Evolutionary conservation across 2,113 vertebrate genomes (phyloP).

Genomic region (Falco punctatus): DNA sequence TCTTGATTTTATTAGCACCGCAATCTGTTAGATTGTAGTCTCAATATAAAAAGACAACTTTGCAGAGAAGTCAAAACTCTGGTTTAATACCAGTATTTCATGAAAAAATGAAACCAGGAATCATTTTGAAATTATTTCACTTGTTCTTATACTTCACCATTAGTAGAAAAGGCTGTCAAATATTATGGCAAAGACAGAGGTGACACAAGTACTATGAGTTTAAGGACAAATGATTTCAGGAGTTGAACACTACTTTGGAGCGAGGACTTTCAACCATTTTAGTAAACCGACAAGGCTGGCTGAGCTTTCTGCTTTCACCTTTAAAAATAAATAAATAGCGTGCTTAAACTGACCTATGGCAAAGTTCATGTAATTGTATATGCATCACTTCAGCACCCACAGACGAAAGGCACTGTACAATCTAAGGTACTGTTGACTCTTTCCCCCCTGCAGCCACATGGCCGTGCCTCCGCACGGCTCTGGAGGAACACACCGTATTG

Average conservation of each 20-base stretch:
- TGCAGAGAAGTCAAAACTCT: not conserved
- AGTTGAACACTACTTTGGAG: not conserved
- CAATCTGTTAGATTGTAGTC: fast-evolving
- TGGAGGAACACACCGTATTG: not conserved
- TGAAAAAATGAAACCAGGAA: not conserved
- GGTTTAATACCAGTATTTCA: not conserved
- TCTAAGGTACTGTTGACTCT: not conserved
- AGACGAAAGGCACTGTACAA: not conserved
- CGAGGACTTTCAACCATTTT: not conserved
- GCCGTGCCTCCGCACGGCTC: not conserved
- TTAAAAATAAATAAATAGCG: not conserved
- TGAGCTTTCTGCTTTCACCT: not conserved
- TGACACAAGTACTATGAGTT: not conserved
- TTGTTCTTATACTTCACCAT: not conserved
- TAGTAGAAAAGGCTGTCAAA: not conserved
- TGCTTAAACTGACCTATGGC: not conserved
- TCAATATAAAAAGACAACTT: not conserved
- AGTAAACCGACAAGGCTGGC: not conserved
- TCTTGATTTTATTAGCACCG: not conserved
- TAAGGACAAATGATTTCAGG: not conserved
- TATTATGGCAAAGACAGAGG: not conserved
- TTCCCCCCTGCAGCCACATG: not conserved
- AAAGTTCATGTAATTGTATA: not conserved
- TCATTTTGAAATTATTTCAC: not conserved
- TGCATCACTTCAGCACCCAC: not conserved